Evolutionary conservation across 2,797 vertebrate genomes (phyloP), one percentile per base, ranked within the genome.

Genomic region (Enteromius paludinosus): DNA sequence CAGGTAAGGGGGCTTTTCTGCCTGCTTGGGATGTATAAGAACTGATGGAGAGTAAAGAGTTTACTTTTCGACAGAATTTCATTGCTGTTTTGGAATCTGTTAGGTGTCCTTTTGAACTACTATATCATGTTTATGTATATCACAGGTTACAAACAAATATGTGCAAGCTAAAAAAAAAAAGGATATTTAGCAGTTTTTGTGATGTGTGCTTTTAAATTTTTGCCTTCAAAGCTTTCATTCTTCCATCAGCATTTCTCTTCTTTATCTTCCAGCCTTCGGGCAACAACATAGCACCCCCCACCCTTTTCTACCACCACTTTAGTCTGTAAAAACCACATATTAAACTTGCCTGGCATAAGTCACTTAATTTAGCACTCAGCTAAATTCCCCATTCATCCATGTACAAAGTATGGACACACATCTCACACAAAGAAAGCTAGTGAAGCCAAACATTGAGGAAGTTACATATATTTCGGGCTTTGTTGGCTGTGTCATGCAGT

Each of bases 371-470:
- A 94, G 90, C 76, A 59, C 87, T 88, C 88, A 90, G 90, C 88
- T 89, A 90, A 93, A 95, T 95, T 95, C 93, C 90, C 94, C 92
- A 93, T 93, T 93, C 91, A 91, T 94, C 91, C 93, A 91, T 93
- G 91, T 93, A 93, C 91, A 93, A 92, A 92, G 91, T 93, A 91
- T 94, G 92, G 93, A 94, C 91, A 92, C 91, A 93, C 93, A 93
- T 93, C 87, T 84, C 90, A 92, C 89, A 95, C 93, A 95, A 94
- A 94, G 93, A 90, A 86, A 89, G 90, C 90, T 91, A 93, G 92
- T 94, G 91, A 95, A 95, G 93, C 92, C 94, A 93, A 95, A 95
- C 93, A 94, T 94, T 94, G 91, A 95, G 93, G 94, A 95, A 92
- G 93, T 93, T 91, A 92, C 92, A 92, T 93, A 93, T 89, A 93